A percentile compares a stretch with the other conserved stretches of the same genome.
Evolutionary conservation across 2,888 invertebrate species (phyloP).

Genomic region (Rhimphoctona megacephalus): DNA sequence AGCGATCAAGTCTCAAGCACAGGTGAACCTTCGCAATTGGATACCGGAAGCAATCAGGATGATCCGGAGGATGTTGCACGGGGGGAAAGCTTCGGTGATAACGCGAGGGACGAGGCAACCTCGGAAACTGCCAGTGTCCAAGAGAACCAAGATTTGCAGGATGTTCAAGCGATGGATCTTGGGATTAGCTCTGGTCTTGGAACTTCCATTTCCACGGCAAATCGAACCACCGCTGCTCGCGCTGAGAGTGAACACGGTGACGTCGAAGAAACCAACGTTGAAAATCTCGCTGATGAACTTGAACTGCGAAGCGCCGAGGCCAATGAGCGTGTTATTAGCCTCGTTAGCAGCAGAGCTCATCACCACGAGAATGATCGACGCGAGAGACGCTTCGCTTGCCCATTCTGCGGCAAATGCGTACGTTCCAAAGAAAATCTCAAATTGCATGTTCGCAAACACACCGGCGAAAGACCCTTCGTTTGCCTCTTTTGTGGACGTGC

Average conservation of each 20-base stretch:
- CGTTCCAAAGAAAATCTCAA: conserved; percentile 95
- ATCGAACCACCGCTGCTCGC: background rate
- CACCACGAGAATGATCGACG: conserved; percentile 79
- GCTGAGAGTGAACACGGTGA: conserved; percentile 81
- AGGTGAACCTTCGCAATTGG: conserved; percentile 88
- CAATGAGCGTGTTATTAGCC: conserved; percentile 89
- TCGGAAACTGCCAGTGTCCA: conserved; percentile 78
- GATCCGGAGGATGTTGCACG: conserved; percentile 82
- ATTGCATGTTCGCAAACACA: conserved; percentile 94
- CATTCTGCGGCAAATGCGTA: conserved; percentile 95
- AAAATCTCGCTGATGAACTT: conserved; percentile 78
- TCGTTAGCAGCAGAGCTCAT: conserved; percentile 78
- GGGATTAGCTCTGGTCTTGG: conserved; percentile 82
- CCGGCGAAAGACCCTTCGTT: conserved; percentile 96
- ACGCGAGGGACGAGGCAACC: conserved; percentile 82
- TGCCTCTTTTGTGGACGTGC: conserved; percentile 95
- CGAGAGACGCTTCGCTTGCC: conserved; percentile 91
- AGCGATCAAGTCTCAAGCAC: conserved; percentile 91
- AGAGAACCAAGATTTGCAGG: conserved; percentile 73
- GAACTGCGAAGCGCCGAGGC: conserved; percentile 81
- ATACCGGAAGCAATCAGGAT: conserved; percentile 86
- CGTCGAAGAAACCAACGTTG: conserved; percentile 82
- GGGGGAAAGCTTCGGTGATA: conserved; percentile 70
- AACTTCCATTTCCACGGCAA: conserved; percentile 66
- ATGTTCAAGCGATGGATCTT: conserved; percentile 85